phyloP scores from a whole-genome alignment of 1,140 invertebrate genomes.

The Drosophila erecta region DNA sequence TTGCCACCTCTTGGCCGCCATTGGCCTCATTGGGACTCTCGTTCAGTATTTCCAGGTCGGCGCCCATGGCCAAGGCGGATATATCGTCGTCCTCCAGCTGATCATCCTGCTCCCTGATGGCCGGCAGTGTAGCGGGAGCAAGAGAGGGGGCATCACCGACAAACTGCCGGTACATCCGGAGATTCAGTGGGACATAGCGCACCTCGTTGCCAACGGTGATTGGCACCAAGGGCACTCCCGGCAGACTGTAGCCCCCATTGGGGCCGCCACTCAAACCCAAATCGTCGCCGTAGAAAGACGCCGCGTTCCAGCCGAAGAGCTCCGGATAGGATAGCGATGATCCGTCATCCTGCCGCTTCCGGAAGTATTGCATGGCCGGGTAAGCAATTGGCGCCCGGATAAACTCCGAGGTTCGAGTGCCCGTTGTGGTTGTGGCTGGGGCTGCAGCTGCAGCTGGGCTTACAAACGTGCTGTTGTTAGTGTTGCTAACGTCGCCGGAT shows the following conservation, averaged over 20 bases:
- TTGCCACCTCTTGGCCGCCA: not conserved
- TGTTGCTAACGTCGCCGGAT: not conserved
- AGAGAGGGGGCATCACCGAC: not conserved
- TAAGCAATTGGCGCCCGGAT: conserved; percentile 15
- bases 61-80: not conserved
- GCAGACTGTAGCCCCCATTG: not conserved
- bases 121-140: not conserved
- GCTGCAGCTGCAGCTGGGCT: not conserved
- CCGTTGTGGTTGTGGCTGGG: rapidly evolving
- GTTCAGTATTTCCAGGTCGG: not conserved
- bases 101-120: conserved; percentile 42
- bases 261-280: not conserved
- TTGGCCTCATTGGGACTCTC: not conserved
- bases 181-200: conserved; percentile 57
- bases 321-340: conserved; percentile 13
- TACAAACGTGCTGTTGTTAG: not conserved
- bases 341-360: conserved; percentile 36
- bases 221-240: conserved; percentile 52
- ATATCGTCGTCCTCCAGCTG: conserved; percentile 25
- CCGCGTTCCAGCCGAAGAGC: conserved; percentile 25
- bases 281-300: conserved; percentile 15
- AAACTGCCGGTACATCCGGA: conserved; percentile 60
- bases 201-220: conserved; percentile 64
- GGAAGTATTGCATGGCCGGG: conserved; percentile 16
- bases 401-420: not conserved